Percentiles rank a stretch among this genome's conserved stretches.
phyloP scores from a whole-genome alignment of 2,797 vertebrate genomes.

The Aphelocoma californica region DNA sequence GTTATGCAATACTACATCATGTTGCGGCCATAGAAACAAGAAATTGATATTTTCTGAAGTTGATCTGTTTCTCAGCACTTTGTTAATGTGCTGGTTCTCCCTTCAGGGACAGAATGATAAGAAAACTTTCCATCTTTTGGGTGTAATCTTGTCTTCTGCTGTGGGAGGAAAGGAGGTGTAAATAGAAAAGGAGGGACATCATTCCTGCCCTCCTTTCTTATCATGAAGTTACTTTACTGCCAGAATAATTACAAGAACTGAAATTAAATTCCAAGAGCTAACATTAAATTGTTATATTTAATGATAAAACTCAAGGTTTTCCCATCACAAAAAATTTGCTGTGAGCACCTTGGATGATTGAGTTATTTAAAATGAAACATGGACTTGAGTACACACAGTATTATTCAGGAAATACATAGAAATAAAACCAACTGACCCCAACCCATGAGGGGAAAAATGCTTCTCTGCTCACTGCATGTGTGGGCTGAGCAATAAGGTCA shows the following conservation, averaged over 20 bases:
- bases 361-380: not conserved
- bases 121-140: not conserved
- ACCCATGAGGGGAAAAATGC: not conserved
- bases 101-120: not conserved
- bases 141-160: fast-evolving
- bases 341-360: not conserved
- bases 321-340: not conserved
- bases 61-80: slow-evolving; percentile 4
- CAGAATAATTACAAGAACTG: not conserved
- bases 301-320: not conserved
- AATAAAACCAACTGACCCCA: not conserved
- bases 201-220: not conserved
- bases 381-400: fast-evolving
- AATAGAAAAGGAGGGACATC: not conserved
- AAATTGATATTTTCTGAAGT: slow-evolving; percentile 52
- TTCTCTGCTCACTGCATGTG: not conserved
- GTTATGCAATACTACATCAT: slow-evolving; percentile 69
- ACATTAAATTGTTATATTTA: not conserved
- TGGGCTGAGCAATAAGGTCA: not conserved
- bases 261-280: not conserved
- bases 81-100: not conserved
- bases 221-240: not conserved
- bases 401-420: not conserved
- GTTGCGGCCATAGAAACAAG: slow-evolving; percentile 30
- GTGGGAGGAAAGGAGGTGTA: not conserved